Evolutionary conservation across 2,113 vertebrate genomes (phyloP), one percentile per base, ranked within the genome.

Genomic region (Otis tarda): DNA sequence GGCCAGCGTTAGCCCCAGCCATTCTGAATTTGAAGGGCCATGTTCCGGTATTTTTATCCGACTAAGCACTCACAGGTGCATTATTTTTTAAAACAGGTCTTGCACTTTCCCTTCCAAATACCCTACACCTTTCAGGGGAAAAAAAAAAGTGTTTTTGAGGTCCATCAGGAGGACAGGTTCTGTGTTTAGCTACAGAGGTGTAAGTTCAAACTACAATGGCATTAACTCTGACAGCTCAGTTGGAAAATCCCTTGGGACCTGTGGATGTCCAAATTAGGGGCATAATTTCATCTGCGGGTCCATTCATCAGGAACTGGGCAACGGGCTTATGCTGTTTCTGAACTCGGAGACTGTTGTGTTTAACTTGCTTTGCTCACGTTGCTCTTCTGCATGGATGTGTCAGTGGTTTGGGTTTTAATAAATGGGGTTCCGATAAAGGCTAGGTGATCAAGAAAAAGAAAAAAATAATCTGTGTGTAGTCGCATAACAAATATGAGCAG

Each of bases 341-440:
- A 80, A 33, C 14, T 61, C 6, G 1, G 13, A 50, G 27, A 22
- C 17, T 64, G 0, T 45, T 67, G 30, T 45, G 6, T 79, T 86
- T 79, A 33, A 45, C 15, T 33, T 79, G 12, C 22, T 91, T 71
- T 78, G 21, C 33, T n/a, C 15, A 1, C 0, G 0, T 55, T 83
- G 28, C 11, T 85, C 23, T 77, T 82, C 28, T 68, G 20, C 33
- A 9, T 5, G 17, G 23, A 14, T 10, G 3, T 77, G 22, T 55
- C 63, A 59, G 7, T 52, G 41, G 11, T 68, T 45, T 59, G 37
- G 24, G 15, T 53, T 89, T 93, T 77, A 73, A 50, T 61, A 57
- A 79, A 37, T 0, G 0, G 12, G 10, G 10, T 37, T 21, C n/a
- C 23, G 49, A 5, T 37, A 73, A 85, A 83, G 20, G 12, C 50